These are phyloP conservation scores for Tridacna crocea DNA, from an alignment of 2,888 invertebrate genomes.

Conservation along the genomic window DNA sequence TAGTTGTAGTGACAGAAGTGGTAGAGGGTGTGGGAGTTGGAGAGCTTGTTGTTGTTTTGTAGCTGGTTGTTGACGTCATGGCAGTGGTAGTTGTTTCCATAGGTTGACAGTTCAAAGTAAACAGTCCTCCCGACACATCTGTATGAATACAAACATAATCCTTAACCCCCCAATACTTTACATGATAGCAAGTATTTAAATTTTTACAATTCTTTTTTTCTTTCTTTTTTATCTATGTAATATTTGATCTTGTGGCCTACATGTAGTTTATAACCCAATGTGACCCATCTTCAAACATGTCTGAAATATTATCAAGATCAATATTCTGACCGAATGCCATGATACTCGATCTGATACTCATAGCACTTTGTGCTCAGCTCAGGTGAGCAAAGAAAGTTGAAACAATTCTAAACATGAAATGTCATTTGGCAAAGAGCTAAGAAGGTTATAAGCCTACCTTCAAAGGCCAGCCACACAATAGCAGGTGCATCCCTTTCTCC, in stretches of 20 bases:
- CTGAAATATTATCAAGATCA: no score
- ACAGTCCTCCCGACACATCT: not conserved
- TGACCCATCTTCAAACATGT: no score
- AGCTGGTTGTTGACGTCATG: not conserved
- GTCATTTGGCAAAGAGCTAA: not conserved
- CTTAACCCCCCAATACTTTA: not conserved
- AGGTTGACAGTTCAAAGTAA: slow-evolving; percentile 1
- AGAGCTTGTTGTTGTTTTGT: not conserved
- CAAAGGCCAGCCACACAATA: slow-evolving; percentile 15
- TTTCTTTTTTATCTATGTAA: no score
- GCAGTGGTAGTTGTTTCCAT: not conserved
- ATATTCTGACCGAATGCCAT: no score
- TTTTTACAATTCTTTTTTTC: no score
- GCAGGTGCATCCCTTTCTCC: not conserved
- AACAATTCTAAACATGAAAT: no score
- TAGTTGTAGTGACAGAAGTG: not conserved
- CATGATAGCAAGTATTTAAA: not conserved
- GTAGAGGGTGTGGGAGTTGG: not conserved
- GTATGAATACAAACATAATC: not conserved
- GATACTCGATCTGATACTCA: no score
- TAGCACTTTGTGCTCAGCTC: no score
- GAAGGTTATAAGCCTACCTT: not conserved
- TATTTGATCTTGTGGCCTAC: no score
- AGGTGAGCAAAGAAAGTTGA: no score
- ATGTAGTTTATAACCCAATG: no score